Percentiles rank a stretch among this genome's conserved stretches.
These are phyloP conservation scores for Morone chrysops DNA, from an alignment of 2,113 vertebrate species.

Conservation along the genomic window DNA sequence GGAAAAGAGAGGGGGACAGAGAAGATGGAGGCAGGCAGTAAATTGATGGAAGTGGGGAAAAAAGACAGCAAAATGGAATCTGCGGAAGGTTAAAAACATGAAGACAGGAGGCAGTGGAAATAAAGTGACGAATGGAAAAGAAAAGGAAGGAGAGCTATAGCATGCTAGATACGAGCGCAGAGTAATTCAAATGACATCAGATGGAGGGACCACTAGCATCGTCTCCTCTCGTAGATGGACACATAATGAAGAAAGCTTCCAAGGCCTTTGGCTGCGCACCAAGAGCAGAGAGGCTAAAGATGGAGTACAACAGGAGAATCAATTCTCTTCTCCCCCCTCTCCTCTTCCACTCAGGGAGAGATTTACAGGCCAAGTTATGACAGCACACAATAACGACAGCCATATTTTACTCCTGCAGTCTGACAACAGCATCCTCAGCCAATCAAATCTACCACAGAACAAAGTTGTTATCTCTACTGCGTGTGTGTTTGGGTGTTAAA, in stretches of 20 bases:
- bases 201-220: constrained; percentile 33
- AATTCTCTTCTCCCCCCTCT: constrained; percentile 66
- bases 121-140: constrained; percentile 18
- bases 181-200: constrained; percentile 74
- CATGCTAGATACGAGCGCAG: constrained; percentile 22
- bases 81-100: constrained; percentile 17
- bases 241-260: constrained; percentile 70
- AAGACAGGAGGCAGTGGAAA: neutral
- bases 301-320: constrained; percentile 76
- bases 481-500: constrained; percentile 36
- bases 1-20: constrained; percentile 6
- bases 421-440: constrained; percentile 63
- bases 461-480: constrained; percentile 55
- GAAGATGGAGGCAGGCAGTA: constrained; percentile 4
- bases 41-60: constrained; percentile 21
- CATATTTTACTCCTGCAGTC: constrained; percentile 75
- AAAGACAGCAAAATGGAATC: constrained; percentile 21
- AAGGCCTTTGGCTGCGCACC: constrained; percentile 72
- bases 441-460: constrained; percentile 72
- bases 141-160: constrained; percentile 7
- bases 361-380: constrained; percentile 81
- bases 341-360: constrained; percentile 71
- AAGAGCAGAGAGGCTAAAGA: constrained; percentile 64
- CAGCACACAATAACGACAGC: constrained; percentile 74
- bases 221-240: constrained; percentile 43